Evolutionary conservation across 2,888 invertebrate species (phyloP).

Genomic region (Scaptomyza flava): DNA sequence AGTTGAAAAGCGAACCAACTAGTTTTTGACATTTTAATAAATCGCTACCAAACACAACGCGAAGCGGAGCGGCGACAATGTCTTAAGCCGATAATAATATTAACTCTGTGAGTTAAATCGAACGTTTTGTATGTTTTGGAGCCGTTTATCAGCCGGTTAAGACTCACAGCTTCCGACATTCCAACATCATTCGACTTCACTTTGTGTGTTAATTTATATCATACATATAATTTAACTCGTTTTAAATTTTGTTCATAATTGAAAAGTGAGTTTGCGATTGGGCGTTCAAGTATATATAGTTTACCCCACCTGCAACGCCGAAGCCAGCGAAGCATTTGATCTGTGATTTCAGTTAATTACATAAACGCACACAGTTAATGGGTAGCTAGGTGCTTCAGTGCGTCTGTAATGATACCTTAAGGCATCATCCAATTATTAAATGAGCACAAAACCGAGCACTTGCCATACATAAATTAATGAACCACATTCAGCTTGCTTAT

Average conservation of each 20-base stretch:
- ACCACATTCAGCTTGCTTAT: constrained; percentile 40
- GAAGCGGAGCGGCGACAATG: constrained; percentile 74
- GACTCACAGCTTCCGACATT: constrained; percentile 67
- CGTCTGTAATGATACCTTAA: constrained; percentile 82
- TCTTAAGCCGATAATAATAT: constrained; percentile 80
- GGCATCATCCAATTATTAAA: constrained; percentile 85
- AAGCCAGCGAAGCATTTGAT: constrained; percentile 1
- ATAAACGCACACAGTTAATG: constrained; percentile 66
- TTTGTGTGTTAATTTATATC: constrained; percentile 44
- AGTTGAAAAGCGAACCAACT: constrained; percentile 60
- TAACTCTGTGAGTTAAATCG: constrained; percentile 76
- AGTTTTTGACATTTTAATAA: constrained; percentile 81
- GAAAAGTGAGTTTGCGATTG: constrained; percentile 48
- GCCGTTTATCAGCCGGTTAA: constrained; percentile 77
- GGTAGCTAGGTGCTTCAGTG: constrained; percentile 56
- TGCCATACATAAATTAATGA: constrained; percentile 74
- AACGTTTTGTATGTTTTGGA: constrained; percentile 75
- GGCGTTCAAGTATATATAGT: constrained; percentile 16
- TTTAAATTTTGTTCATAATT: constrained; percentile 40
- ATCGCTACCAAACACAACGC: constrained; percentile 68
- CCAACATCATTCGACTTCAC: constrained; percentile 22
- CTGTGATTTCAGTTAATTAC: constrained; percentile 70
- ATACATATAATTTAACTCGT: constrained; percentile 45
- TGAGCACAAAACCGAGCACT: constrained; percentile 82
- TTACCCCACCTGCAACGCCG: background rate